Percentiles rank a stretch among this genome's conserved stretches.
These are phyloP conservation scores for Myiagra hebetior DNA, from an alignment of 2,113 vertebrate species.

Conservation along the genomic window DNA sequence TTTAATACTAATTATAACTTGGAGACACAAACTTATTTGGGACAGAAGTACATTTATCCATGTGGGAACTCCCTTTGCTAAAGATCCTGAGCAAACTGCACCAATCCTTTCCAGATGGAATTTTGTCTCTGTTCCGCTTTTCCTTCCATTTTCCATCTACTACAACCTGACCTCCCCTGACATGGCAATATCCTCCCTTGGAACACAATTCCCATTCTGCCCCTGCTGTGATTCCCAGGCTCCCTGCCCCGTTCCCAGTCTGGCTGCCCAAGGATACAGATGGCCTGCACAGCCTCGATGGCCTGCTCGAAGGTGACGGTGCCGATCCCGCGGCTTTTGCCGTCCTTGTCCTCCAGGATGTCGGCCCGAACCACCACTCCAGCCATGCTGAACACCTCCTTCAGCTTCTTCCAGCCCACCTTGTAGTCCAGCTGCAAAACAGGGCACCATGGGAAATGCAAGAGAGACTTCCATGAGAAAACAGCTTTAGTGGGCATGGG, in stretches of 20 bases:
- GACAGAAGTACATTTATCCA: not conserved
- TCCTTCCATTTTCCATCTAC: not conserved
- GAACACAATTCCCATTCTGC: fast-evolving
- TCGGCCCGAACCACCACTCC: slow-evolving; percentile 89
- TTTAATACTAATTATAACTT: not conserved
- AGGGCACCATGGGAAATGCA: not conserved
- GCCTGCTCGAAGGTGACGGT: slow-evolving; percentile 95
- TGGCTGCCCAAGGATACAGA: slow-evolving; percentile 87
- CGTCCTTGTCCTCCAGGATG: slow-evolving; percentile 96
- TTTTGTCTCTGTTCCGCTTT: not conserved
- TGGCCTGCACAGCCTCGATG: slow-evolving; percentile 95
- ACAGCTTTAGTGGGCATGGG: fast-evolving
- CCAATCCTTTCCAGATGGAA: not conserved
- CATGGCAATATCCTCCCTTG: fast-evolving
- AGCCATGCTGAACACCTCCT: slow-evolving; percentile 96
- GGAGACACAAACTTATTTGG: not conserved
- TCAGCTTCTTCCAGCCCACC: slow-evolving; percentile 98
- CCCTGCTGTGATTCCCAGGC: fast-evolving
- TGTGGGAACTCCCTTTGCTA: fast-evolving
- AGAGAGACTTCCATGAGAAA: not conserved
- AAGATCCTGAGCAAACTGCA: not conserved
- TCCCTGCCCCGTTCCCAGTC: fast-evolving
- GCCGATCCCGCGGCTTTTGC: slow-evolving; percentile 94
- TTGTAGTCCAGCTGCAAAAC: slow-evolving; percentile 90
- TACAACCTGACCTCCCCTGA: fast-evolving